These are phyloP conservation scores for Spatula versicolor DNA, from an alignment of 2,797 vertebrate species.

Conservation along the genomic window DNA sequence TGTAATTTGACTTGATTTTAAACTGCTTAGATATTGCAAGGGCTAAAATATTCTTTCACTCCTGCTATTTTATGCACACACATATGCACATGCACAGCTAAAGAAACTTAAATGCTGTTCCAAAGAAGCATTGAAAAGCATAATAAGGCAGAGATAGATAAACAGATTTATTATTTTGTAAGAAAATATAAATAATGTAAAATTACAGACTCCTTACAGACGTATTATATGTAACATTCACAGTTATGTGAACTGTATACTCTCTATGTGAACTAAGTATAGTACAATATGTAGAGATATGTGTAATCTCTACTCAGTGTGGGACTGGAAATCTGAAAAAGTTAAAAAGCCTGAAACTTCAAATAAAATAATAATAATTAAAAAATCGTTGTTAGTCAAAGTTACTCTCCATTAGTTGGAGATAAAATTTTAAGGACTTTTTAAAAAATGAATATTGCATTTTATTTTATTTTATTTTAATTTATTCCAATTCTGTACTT, in stretches of 20 bases:
- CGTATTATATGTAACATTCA: background rate
- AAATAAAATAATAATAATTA: background rate
- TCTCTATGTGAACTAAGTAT: background rate
- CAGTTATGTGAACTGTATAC: background rate
- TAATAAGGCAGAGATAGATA: background rate
- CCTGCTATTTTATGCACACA: background rate
- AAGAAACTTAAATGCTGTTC: background rate
- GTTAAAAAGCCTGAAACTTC: background rate
- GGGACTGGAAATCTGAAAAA: too few relatives aligned
- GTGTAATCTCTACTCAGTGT: background rate
- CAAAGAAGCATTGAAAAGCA: background rate
- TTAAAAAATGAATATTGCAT: background rate
- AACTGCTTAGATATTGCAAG: background rate
- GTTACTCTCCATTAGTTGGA: background rate
- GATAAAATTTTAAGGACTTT: background rate
- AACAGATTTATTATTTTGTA: background rate
- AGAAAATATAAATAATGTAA: background rate
- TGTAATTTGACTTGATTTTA: background rate
- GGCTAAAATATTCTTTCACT: background rate
- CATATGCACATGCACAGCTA: background rate
- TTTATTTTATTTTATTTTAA: background rate
- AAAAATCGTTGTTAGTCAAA: background rate
- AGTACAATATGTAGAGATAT: background rate
- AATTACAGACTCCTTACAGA: background rate
- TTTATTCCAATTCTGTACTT: background rate